Evolutionary conservation across 2,113 vertebrate species (phyloP), one percentile per base, ranked within the genome.

Genomic region (Oncorhynchus tshawytscha): DNA sequence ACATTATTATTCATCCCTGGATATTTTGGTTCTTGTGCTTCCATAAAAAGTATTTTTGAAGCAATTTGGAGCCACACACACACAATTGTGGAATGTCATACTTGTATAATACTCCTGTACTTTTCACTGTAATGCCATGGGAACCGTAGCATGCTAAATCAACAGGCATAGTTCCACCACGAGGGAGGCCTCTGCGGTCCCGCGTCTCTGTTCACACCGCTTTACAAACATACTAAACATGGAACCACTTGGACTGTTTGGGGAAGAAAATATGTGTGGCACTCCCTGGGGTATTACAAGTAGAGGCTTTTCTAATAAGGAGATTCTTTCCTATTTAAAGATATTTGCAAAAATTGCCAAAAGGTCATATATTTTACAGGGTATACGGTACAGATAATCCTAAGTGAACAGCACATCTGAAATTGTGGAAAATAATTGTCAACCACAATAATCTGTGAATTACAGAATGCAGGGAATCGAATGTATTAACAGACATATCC

Each of bases 191-290:
- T 22, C 25, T 54, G 66, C 48, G 72, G 67, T 74, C 29, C 34
- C 31, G 25, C 31, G 22, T 29, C 18, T 65, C 77, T 70, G 76
- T 68, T 67, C 70, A 72, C 62, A 39, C 5, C 24, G 29, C 27
- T 29, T 22, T 68, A 34, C 59, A 39, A 71, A 72, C 71, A 62
- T 18, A 48, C 49, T 13, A 34, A 68, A 76, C 67, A 76, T 70
- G 54, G 66, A 60, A 57, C 59, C 59, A 62, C 59, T 62, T 62
- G 18, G 59, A 62, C 7, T 49, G 51, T 65, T 71, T 51, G 45
- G 70, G 39, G n/a, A 67, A 29, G 27, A 15, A 31, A 29, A 27
- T 45, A 45, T 67, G 27, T 67, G 59, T 62, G 59, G 6, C n/a
- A 22, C n/a, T 22, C 59, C 59, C n/a, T 22, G 5, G 59, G 59